Evolutionary conservation across 2,113 vertebrate species (phyloP), one percentile per base, ranked within the genome.

Genomic region (Galeopterus variegatus): DNA sequence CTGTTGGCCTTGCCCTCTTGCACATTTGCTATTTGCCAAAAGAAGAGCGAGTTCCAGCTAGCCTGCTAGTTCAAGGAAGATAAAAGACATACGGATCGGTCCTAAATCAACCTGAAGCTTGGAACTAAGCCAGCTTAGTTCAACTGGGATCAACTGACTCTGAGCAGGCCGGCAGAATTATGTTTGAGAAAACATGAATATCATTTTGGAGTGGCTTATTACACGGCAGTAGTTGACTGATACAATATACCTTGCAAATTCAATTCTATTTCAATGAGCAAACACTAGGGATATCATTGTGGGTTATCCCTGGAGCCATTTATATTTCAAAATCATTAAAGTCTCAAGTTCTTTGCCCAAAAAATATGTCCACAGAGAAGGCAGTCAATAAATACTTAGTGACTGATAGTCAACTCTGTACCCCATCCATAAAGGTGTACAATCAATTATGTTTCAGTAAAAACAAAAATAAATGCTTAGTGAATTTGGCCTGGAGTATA

Each of bases 241-340:
- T 82, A 82, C 86, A 85, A 31, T 23, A 84, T 48, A 33, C n/a
- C 56, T 90, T 54, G 28, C n/a, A 79, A 85, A 67, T 65, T 26
- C 18, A 93, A 36, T 36, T 90, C 36, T 81, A 50, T 65, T 81
- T 64, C 62, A 67, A 13, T 60, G 33, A 45, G 58, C 23, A 60
- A 90, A 75, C 2, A 28, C 26, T 81, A 58, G 50, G 82, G 41
- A 75, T 28, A 45, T 28, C 19, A 62, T 48, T 79, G 45, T 64
- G 45, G 13, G 21, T 58, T 73, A 33, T 93, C 15, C 45, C 41
- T 69, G 26, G 33, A 82, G 50, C 33, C 17, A 50, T 33, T 73
- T 65, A 67, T 54, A 90, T 80, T 64, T 41, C 62, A 90, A 82
- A 87, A 90, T 82, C 67, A 69, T 45, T 4, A 14, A 94, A 81